These are phyloP conservation scores for Scrobipalpa atriplicella DNA, from an alignment of 2,888 invertebrate genomes.

Conservation along the genomic window DNA sequence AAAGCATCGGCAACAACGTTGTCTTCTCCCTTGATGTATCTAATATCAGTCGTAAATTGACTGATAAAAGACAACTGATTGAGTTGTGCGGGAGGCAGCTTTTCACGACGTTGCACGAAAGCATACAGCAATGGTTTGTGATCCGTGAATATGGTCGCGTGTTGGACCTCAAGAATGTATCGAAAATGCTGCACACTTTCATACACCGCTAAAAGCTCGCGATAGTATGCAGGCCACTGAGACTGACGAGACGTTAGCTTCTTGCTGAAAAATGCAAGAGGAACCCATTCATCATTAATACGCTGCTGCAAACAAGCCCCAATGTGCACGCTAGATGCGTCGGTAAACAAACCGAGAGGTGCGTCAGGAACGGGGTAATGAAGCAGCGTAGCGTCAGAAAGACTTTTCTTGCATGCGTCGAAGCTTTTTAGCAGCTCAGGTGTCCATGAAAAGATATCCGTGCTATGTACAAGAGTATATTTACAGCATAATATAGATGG, in stretches of 20 bases:
- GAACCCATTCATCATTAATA: neutral
- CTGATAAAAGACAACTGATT: constrained; percentile 41
- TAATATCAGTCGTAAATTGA: too few species aligned
- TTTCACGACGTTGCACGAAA: constrained; percentile 34
- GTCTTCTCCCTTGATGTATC: too few species aligned
- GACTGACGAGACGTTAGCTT: neutral
- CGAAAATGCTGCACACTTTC: constrained; percentile 34
- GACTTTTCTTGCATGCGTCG: neutral
- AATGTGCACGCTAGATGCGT: neutral
- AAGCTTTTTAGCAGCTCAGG: neutral
- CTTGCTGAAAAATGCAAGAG: too few species aligned
- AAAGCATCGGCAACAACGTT: too few species aligned
- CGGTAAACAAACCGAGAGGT: neutral
- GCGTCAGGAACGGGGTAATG: neutral
- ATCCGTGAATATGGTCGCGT: too few species aligned
- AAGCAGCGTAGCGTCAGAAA: neutral
- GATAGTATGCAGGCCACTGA: constrained; percentile 19
- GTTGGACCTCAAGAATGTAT: constrained; percentile 31
- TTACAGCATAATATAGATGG: too few species aligned
- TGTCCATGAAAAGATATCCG: too few species aligned
- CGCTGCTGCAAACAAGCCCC: neutral
- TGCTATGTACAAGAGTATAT: too few species aligned
- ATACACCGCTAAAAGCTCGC: too few species aligned
- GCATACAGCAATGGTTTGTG: constrained; percentile 33
- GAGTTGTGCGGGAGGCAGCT: constrained; percentile 36